These are phyloP conservation scores for Hippopotamyrus pictus DNA, from an alignment of 2,797 vertebrate species.

Conservation along the genomic window DNA sequence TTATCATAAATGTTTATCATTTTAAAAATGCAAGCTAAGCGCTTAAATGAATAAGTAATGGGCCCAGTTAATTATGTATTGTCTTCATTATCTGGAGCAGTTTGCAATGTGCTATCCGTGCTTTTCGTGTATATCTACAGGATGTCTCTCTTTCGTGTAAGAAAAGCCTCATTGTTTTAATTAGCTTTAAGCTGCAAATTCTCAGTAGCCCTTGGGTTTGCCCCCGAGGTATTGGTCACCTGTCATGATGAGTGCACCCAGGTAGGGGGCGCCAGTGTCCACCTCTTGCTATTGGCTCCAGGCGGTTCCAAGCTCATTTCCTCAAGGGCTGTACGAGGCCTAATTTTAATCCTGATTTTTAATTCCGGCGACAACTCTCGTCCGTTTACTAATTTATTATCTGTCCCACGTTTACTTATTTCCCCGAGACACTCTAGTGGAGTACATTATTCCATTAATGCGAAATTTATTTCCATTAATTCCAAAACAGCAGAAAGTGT, in stretches of 20 bases:
- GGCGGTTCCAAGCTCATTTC: not conserved
- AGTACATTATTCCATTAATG: conserved; percentile 3
- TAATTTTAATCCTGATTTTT: conserved; percentile 10
- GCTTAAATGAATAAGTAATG: not conserved
- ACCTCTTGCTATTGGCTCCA: not conserved
- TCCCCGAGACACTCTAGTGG: not conserved
- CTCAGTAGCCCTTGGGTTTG: not conserved
- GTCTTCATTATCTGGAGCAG: not conserved
- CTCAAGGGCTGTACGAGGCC: not conserved
- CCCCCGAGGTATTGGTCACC: not conserved
- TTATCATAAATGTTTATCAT: conserved; percentile 10
- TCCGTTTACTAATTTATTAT: not conserved
- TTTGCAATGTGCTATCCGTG: not conserved
- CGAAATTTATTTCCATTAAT: not conserved
- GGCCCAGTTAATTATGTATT: not conserved
- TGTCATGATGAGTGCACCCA: not conserved
- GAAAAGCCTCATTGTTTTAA: not conserved
- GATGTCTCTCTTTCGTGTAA: not conserved
- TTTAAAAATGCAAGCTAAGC: conserved; percentile 10
- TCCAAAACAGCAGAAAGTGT: not conserved
- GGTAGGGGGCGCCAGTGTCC: not conserved
- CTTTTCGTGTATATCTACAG: not conserved
- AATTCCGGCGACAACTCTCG: not conserved
- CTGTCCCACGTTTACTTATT: not conserved
- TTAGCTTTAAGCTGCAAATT: not conserved